Evolutionary conservation across 2,888 invertebrate genomes (phyloP).

Genomic region (Xiphydria camelus): DNA sequence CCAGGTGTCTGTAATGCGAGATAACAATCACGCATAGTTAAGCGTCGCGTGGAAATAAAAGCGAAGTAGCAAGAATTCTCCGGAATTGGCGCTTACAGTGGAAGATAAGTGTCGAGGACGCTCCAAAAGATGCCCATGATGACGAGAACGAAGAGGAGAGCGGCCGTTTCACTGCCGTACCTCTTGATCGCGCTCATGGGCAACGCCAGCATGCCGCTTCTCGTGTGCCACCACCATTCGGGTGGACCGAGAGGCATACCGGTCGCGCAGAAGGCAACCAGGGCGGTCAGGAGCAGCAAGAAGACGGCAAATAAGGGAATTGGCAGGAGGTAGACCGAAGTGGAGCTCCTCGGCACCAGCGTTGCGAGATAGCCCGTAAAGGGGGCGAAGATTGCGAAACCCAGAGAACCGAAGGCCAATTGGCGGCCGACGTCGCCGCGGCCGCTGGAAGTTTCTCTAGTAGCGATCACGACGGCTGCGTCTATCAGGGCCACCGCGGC

Average conservation of each 20-base stretch:
- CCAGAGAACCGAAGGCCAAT: constrained; percentile 74
- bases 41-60: not conserved
- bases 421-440: constrained; percentile 80
- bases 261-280: constrained; percentile 48
- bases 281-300: constrained; percentile 62
- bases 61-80: constrained; percentile 1
- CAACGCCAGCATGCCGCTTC: constrained; percentile 74
- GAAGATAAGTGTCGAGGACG: constrained; percentile 76
- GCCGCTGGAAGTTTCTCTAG: constrained; percentile 78
- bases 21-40: constrained; percentile 6
- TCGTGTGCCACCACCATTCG: constrained; percentile 88
- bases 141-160: constrained; percentile 70
- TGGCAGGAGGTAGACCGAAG: constrained; percentile 61
- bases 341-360: constrained; percentile 32
- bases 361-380: constrained; percentile 57
- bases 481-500: constrained; percentile 72
- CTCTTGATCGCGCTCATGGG: constrained; percentile 80
- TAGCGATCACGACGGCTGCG: constrained; percentile 80
- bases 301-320: constrained; percentile 60
- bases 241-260: constrained; percentile 80
- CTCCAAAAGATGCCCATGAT: constrained; percentile 79
- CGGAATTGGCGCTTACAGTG: constrained; percentile 62
- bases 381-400: constrained; percentile 72
- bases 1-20: constrained; percentile 64
- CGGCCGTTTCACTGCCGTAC: constrained; percentile 75